Evolutionary conservation across 2,888 invertebrate genomes (phyloP).

Genomic region (Zootermopsis nevadensis): DNA sequence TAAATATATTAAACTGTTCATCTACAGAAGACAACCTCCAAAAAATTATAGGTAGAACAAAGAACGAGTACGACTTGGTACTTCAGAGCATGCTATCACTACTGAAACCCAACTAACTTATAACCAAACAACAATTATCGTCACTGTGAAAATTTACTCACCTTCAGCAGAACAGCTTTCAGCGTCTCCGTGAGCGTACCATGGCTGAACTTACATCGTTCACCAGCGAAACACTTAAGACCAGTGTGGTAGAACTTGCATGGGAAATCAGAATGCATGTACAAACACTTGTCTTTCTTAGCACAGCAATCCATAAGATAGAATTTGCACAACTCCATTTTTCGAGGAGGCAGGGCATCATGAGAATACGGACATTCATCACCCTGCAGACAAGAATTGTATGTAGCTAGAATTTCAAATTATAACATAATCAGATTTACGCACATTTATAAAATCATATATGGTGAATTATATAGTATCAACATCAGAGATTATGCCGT

Average conservation of each 20-base stretch:
- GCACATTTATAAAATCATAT: too few relatives aligned
- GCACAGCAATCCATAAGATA: conserved; percentile 96
- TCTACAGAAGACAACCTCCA: too few relatives aligned
- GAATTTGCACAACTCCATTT: conserved; percentile 96
- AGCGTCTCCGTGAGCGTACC: conserved; percentile 86
- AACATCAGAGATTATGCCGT: too few relatives aligned
- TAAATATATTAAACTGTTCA: too few relatives aligned
- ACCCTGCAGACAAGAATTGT: conserved; percentile 65
- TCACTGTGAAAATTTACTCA: conserved; percentile 54
- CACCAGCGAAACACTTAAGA: conserved; percentile 80
- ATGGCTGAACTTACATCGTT: conserved; percentile 96
- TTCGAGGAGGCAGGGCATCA: conserved; percentile 82
- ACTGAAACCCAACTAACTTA: too few relatives aligned
- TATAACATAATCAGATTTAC: neutral
- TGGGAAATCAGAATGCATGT: conserved; percentile 97
- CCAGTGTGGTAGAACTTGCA: conserved; percentile 98
- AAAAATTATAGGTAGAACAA: too few relatives aligned
- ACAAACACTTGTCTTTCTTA: conserved; percentile 94
- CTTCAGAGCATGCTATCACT: too few relatives aligned
- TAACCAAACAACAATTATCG: too few relatives aligned
- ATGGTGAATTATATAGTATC: too few relatives aligned
- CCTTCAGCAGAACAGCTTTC: conserved; percentile 68
- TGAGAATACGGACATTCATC: conserved; percentile 90
- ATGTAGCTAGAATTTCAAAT: neutral
- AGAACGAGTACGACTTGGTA: too few relatives aligned